Conservation (phyloP, 2,888 invertebrate genomes). For the Ecliptopera silaceata region DNA sequence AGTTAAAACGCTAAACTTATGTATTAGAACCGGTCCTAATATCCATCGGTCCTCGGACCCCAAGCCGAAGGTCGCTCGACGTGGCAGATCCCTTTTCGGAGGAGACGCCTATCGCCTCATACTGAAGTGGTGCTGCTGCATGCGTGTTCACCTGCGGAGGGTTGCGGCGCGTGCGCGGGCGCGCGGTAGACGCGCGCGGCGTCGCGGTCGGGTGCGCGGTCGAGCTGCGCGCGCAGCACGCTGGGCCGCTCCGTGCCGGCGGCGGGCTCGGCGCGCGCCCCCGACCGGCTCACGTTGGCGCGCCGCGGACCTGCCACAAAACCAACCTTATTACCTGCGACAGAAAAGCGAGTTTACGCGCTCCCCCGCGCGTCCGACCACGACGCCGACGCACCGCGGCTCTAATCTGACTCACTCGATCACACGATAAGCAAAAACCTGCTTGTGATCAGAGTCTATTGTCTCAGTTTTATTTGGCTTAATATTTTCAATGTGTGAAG, state of each 20-base stretch:
- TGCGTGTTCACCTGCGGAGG: slow-evolving; percentile 65
- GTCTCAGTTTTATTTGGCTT: not conserved
- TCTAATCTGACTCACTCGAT: not conserved
- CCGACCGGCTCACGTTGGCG: slow-evolving; percentile 57
- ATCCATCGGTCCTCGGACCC: too few species aligned
- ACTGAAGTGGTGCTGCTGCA: not conserved
- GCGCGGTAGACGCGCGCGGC: slow-evolving; percentile 71
- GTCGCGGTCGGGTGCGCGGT: slow-evolving; percentile 75
- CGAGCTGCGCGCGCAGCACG: slow-evolving; percentile 78
- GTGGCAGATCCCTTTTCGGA: too few species aligned
- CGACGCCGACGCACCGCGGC: slow-evolving; percentile 7
- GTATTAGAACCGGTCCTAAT: too few species aligned
- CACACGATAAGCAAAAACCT: too few species aligned
- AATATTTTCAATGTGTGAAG: too few species aligned
- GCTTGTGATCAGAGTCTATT: not conserved
- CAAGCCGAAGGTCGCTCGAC: too few species aligned
- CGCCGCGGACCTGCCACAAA: slow-evolving; percentile 60
- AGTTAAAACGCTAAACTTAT: too few species aligned
- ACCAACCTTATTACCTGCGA: slow-evolving; percentile 1
- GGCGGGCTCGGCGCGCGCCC: slow-evolving; percentile 45
- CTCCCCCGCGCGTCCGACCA: slow-evolving; percentile 9
- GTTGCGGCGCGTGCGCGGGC: slow-evolving; percentile 66
- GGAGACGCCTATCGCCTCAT: too few species aligned
- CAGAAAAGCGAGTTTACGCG: not conserved
- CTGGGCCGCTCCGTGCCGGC: slow-evolving; percentile 73